Evolutionary conservation across 1,140 invertebrate genomes (phyloP), one percentile per base, ranked within the genome.

Genomic region (Zophobas atratus): DNA sequence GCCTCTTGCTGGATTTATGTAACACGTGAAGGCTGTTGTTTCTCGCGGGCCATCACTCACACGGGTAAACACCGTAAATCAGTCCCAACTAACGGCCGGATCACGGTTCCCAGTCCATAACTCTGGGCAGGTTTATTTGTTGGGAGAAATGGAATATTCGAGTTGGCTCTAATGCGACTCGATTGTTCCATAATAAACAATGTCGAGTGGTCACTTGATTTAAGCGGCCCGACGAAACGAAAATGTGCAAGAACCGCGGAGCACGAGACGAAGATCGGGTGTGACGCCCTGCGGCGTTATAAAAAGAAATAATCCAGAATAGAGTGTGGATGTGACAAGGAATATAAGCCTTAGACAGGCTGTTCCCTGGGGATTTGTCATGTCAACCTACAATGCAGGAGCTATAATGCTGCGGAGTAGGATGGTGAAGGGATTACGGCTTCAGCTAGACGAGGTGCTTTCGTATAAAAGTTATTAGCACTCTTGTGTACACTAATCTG

Each of bases 21-120:
- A 83, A 83, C 82, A 83, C 82, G 81, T 83, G 81, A 82, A 82
- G 80, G 80, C 81, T 84, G 83, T 84, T 84, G 83, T 84, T 84
- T 78, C 80, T 82, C 77, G 83, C 82, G 80, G 81, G 35, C 81
- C 82, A 84, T 84, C 83, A 83, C 75, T 84, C 83, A 84, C 79
- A 79, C 77, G 49, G 71, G 76, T 75, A 77, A 77, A 79, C 79
- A 78, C 77, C 71, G 72, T 84, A 84, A 84, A 84, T 84, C 83
- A 84, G 81, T 34, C 57, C 77, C 43, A 63, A 33, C 39, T 71
- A 49, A 48, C n/a, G 57, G 39, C 53, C 57, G 74, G 48, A 80
- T 78, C 70, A 78, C 70, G 70, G 70, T 81, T 83, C 81, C 81
- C 81, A 83, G 81, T 83, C 81, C 79, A 83, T 82, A 83, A 82